Evolutionary conservation across 2,113 vertebrate genomes (phyloP), one percentile per base, ranked within the genome.

Genomic region (Melanerpes aurifrons): DNA sequence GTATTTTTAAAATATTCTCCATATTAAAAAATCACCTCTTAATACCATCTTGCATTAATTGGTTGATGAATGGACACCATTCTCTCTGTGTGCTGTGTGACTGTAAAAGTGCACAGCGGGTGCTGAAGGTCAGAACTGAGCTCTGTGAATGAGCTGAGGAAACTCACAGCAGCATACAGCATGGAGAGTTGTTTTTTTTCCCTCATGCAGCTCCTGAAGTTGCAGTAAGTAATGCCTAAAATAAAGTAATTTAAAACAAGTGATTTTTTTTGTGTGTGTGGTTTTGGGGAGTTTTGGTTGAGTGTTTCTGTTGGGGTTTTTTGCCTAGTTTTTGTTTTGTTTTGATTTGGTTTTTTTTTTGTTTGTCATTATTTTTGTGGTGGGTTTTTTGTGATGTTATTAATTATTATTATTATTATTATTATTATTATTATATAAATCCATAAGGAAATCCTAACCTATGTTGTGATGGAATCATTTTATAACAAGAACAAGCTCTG

Each of bases 51-150:
- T 92, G 83, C 19, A 21, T 95, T 96, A 87, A 92, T 62, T 85
- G 73, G 71, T 86, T 94, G 93, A 92, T 78, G 87, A 66, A 87
- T 92, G 91, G 63, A 54, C 78, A 94, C 75, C 12, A 11, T 95
- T 94, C 54, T 96, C 66, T 87, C 82, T 87, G n/a, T 95, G 82
- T 79, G 32, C 85, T 96, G 54, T 95, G 91, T 95, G 93, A 94
- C 72, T 95, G 76, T 94, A 75, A 95, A 96, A 94, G 64, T 79
- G 93, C 88, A 89, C 88, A 85, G 87, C 71, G 66, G 57, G 45
- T 88, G 71, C 78, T 93, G 94, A 86, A 97, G 73, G 95, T 93
- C 89, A 89, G 87, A 92, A 84, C 40, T 58, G 74, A 77, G 77
- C 47, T 76, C 66, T 94, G 87, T 82, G 95, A 87, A 89, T 72